Conservation (phyloP, 2,888 invertebrate genomes). For the Drosophila mayaguana region DNA sequence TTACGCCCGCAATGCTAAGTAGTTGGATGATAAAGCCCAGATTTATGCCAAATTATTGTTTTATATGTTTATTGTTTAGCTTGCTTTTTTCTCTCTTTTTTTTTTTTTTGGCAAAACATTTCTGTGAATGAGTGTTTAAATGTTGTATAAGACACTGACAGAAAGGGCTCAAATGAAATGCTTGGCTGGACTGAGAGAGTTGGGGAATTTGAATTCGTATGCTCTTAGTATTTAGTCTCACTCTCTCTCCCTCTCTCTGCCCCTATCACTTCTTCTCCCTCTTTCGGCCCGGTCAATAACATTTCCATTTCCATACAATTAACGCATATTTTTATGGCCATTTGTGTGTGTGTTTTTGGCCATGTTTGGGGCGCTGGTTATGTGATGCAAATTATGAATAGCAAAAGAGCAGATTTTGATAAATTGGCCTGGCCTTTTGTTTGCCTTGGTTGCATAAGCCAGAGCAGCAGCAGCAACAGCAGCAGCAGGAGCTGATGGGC, state of each 20-base stretch:
- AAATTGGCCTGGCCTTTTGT: constrained; percentile 61
- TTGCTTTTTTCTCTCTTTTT: background rate
- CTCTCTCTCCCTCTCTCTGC: background rate
- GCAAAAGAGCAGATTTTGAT: constrained; percentile 61
- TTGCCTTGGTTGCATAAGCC: constrained; percentile 43
- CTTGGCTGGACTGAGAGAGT: constrained; percentile 27
- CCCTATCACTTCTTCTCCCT: background rate
- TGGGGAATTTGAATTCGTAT: constrained; percentile 1
- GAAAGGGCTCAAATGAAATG: constrained; percentile 72
- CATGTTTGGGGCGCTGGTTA: constrained; percentile 63
- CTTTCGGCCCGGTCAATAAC: constrained; percentile 59
- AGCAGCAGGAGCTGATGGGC: constrained; percentile 1
- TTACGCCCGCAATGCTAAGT: constrained; percentile 59
- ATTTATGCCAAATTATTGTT: constrained; percentile 59
- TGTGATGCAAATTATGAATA: constrained; percentile 78
- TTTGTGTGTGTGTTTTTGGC: constrained; percentile 25
- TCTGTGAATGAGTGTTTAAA: constrained; percentile 24
- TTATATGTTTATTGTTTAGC: constrained; percentile 33
- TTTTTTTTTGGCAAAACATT: constrained; percentile 20
- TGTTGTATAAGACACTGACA: constrained; percentile 57
- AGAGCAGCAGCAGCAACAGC: background rate
- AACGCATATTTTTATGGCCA: constrained; percentile 57
- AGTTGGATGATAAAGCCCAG: constrained; percentile 50
- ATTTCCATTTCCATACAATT: constrained; percentile 78
- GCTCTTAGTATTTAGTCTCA: background rate